Evolutionary conservation across 2,797 vertebrate species (phyloP).

Genomic region (Allobates femoralis): DNA sequence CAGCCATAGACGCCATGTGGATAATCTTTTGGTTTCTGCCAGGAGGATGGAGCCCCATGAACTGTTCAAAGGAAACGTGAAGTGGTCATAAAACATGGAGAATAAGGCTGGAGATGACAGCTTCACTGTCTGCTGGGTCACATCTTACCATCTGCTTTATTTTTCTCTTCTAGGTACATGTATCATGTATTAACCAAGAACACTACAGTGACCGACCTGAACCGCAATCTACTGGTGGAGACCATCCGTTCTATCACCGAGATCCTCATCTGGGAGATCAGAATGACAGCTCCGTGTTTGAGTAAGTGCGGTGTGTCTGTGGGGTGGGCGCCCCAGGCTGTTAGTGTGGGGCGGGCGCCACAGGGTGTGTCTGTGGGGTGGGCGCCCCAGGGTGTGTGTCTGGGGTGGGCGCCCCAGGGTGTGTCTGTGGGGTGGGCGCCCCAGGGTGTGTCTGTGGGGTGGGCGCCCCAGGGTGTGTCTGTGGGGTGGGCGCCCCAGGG

Average conservation of each 20-base stretch:
- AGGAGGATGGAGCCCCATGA: no score
- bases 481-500: neutral
- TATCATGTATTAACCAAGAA: slow-evolving; percentile 97
- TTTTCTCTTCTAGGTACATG: slow-evolving; percentile 83
- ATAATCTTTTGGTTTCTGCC: no score
- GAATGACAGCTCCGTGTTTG: slow-evolving; percentile 99
- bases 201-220: slow-evolving; percentile 95
- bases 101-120: neutral
- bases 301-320: slow-evolving; percentile 78
- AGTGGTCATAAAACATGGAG: neutral
- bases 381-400: neutral
- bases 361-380: neutral
- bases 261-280: slow-evolving; percentile 99
- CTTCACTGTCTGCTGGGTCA: neutral
- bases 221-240: slow-evolving; percentile 95
- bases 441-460: neutral
- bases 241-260: slow-evolving; percentile 99
- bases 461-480: neutral
- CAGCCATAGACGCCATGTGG: no score
- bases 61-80: no score
- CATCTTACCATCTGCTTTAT: neutral
- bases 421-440: neutral
- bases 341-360: no score
- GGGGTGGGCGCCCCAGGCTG: neutral
- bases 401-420: neutral